These are phyloP conservation scores for Nesidiocoris tenuis DNA, from an alignment of 2,888 invertebrate genomes.

Conservation along the genomic window DNA sequence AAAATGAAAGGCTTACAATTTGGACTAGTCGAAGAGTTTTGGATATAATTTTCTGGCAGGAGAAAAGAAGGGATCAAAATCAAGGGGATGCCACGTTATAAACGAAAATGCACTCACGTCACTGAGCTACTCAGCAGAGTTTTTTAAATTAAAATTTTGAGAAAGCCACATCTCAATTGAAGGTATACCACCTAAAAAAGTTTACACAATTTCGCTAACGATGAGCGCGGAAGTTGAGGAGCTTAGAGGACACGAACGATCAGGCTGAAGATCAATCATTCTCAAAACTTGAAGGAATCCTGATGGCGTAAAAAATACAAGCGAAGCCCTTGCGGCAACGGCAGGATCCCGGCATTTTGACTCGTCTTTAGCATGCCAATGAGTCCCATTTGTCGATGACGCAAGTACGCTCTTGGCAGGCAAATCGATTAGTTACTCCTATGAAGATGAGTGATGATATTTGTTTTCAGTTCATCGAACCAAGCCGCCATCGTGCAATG, in stretches of 20 bases:
- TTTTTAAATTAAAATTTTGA: no score
- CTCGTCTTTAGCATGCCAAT: conserved; percentile 17
- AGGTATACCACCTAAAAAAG: no score
- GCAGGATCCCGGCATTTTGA: conserved; percentile 5
- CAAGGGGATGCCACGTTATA: no score
- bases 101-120: no score
- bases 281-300: conserved; percentile 1
- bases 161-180: no score
- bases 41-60: no score
- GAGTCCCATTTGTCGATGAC: conserved; percentile 24
- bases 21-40: no score
- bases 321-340: neutral
- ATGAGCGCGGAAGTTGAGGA: neutral
- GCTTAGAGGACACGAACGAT: neutral
- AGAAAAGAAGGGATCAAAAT: no score
- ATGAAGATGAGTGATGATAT: neutral
- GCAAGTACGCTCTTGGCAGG: conserved; percentile 11
- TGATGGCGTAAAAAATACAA: neutral
- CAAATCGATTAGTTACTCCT: conserved; percentile 4
- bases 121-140: no score
- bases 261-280: conserved; percentile 17
- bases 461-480: neutral
- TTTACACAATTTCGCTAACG: neutral
- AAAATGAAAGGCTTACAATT: no score
- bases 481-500: neutral